Evolutionary conservation across 2,888 invertebrate species (phyloP), one percentile per base, ranked within the genome.

Genomic region (Bombylius discolor): DNA sequence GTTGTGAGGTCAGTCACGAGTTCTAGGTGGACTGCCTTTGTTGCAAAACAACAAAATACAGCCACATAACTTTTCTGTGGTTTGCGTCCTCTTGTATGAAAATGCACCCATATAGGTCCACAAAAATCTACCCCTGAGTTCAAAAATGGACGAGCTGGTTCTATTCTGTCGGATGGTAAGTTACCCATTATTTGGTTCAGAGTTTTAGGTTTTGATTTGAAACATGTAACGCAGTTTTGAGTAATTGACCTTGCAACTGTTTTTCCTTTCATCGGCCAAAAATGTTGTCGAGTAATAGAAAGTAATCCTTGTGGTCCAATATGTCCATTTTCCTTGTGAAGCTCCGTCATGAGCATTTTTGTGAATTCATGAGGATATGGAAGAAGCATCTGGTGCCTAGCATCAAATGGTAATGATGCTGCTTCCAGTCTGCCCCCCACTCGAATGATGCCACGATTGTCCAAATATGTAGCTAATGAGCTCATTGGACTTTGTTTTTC

Each of bases 371-470:
- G 51, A 42, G 53, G 50, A n/a, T 60, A 56, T n/a, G 65, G 64
- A 11, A 67, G 36, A 5, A 65, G 32, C 6, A 65, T 59, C 5
- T 59, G 62, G 58, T 63, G 63, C 44, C 59, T 63, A 47, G 61
- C 59, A 47, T 60, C 55, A 42, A 53, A 59, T 36, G 59, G 32
- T 13, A 64, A 34, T 9, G 48, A 45, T 31, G 64, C 54, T 42
- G 61, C 53, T 36, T 59, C 33, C 6, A 64, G 52, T 13, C 67
- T 56, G 46, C 64, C 65, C 45, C 68, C 66, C 54, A 66, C 66
- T 53, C 65, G 58, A 33, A 68, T 58, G 34, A 65, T 52, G 14
- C 58, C 60, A 39, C 60, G 47, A n/a, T 56, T 11, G 49, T 64
- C 63, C 8, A 65, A 14, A 49, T 62, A 64, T n/a, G 63, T 60